Conservation (phyloP, 2,888 invertebrate species). For the Agrochola litura region DNA sequence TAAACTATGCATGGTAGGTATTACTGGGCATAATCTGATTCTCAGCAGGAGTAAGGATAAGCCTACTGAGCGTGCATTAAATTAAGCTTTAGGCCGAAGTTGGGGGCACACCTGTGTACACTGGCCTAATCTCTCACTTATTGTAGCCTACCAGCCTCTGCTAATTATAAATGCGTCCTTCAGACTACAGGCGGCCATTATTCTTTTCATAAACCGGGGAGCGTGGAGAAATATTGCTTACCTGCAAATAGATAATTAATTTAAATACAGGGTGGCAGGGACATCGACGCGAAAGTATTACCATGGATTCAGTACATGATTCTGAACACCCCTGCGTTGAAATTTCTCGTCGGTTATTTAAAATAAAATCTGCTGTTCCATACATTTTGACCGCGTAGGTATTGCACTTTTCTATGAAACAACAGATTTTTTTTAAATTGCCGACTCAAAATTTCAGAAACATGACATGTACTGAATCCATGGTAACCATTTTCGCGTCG, state of each 20-base stretch:
- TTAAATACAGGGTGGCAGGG: background rate
- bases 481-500: too few species aligned
- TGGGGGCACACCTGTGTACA: conserved; percentile 70
- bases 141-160: conserved; percentile 37
- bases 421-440: too few species aligned
- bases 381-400: too few species aligned
- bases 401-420: too few species aligned
- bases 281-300: too few species aligned
- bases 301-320: too few species aligned
- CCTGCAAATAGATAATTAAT: background rate
- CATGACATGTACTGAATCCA: too few species aligned
- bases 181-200: background rate
- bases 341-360: too few species aligned
- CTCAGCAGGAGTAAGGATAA: conserved; percentile 14
- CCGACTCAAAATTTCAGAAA: too few species aligned
- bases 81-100: conserved; percentile 64
- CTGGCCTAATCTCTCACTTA: conserved; percentile 68
- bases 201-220: background rate
- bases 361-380: too few species aligned
- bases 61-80: conserved; percentile 64
- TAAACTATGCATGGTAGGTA: conserved; percentile 7
- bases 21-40: conserved; percentile 28
- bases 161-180: conserved; percentile 51
- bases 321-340: too few species aligned
- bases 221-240: conserved; percentile 1